phyloP scores from a whole-genome alignment of 2,113 vertebrate genomes.

The Coptodon bakossiorum region DNA sequence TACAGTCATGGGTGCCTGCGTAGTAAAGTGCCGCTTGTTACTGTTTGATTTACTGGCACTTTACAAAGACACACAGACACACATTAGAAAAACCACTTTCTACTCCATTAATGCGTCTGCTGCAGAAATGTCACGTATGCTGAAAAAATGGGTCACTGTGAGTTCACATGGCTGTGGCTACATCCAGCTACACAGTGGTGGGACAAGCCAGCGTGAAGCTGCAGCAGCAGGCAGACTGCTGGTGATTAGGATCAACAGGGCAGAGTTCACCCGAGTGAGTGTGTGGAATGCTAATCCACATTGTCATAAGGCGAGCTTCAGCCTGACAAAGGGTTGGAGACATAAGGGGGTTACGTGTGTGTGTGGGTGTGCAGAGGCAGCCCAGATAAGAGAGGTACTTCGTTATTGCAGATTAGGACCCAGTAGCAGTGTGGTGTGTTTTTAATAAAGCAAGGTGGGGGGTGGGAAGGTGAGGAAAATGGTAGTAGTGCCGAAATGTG shows the following conservation, averaged over 20 bases:
- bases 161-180: constrained; percentile 36
- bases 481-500: constrained; percentile 19
- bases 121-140: constrained; percentile 39
- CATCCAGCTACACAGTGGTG: neutral
- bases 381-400: constrained; percentile 44
- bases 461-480: neutral
- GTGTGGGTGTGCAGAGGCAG: neutral
- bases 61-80: neutral
- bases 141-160: constrained; percentile 50
- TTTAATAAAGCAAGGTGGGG: constrained; percentile 23
- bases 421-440: constrained; percentile 2
- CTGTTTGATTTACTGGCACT: constrained; percentile 33
- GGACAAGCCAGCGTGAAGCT: neutral
- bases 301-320: constrained; percentile 48
- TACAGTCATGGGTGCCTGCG: neutral
- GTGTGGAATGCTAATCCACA: constrained; percentile 69
- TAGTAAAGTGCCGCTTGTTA: neutral
- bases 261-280: constrained; percentile 59
- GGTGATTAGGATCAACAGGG: constrained; percentile 63
- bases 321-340: constrained; percentile 34
- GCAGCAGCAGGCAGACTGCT: constrained; percentile 49
- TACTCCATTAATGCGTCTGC: constrained; percentile 36
- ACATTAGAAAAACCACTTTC: constrained; percentile 1
- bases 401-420: constrained; percentile 45
- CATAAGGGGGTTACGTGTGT: constrained; percentile 2